Evolutionary conservation across 2,888 invertebrate genomes (phyloP).

Genomic region (Hyposoter didymator): DNA sequence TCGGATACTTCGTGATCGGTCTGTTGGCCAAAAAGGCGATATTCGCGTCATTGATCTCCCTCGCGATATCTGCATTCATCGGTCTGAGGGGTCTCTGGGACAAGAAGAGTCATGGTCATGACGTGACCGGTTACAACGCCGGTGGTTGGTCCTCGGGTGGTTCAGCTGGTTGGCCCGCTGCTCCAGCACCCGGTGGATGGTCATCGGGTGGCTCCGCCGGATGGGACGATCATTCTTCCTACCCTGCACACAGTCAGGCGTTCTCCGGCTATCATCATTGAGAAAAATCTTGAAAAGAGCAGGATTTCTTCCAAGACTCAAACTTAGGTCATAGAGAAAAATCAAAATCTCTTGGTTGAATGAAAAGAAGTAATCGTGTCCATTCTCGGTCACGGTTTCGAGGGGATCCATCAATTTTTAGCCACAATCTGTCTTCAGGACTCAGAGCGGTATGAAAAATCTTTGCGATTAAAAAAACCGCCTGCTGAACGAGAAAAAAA

Average conservation of each 20-base stretch:
- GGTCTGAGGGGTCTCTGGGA: slow-evolving; percentile 81
- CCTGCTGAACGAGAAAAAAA: slow-evolving; percentile 9
- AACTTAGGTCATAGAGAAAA: slow-evolving; percentile 9
- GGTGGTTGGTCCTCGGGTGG: slow-evolving; percentile 75
- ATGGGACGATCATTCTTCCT: slow-evolving; percentile 79
- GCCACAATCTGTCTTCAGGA: slow-evolving; percentile 15
- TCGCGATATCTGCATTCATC: slow-evolving; percentile 86
- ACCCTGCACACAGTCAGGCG: slow-evolving; percentile 78
- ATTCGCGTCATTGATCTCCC: slow-evolving; percentile 86
- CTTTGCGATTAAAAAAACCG: slow-evolving; percentile 9
- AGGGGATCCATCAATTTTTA: slow-evolving; percentile 22
- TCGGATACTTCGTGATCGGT: slow-evolving; percentile 86
- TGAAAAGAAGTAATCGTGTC: slow-evolving; percentile 2
- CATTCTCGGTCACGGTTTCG: slow-evolving; percentile 6
- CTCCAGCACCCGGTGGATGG: slow-evolving; percentile 69
- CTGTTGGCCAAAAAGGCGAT: slow-evolving; percentile 88
- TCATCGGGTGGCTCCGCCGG: slow-evolving; percentile 72
- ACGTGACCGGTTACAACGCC: slow-evolving; percentile 79
- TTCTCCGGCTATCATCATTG: slow-evolving; percentile 80
- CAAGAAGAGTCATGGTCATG: slow-evolving; percentile 78
- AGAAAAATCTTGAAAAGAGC: slow-evolving; percentile 11
- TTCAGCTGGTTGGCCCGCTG: slow-evolving; percentile 70
- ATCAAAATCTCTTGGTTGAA: slow-evolving; percentile 36
- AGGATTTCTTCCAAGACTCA: background rate
- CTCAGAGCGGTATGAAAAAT: slow-evolving; percentile 26